Conservation (phyloP, 2,797 vertebrate species). For the Pipistrellus pipistrellus region DNA sequence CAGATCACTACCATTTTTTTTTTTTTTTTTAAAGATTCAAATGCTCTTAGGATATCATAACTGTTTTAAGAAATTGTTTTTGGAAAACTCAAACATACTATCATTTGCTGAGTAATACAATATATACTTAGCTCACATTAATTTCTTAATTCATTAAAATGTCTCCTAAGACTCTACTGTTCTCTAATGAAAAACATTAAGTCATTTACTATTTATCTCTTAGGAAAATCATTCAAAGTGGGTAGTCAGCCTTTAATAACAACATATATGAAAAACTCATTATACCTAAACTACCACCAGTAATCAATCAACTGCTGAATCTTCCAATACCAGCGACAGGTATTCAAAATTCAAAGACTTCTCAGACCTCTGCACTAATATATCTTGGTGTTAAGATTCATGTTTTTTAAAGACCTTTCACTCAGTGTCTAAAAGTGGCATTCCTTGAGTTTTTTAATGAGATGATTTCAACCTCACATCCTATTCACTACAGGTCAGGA, state of each 20-base stretch:
- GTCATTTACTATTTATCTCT: neutral
- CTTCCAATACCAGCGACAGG: conserved; percentile 48
- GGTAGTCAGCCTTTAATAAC: conserved; percentile 21
- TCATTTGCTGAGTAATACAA: neutral
- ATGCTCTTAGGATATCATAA: neutral
- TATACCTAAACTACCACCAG: neutral
- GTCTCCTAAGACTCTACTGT: neutral
- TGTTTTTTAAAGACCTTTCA: neutral
- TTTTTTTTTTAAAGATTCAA: conserved; percentile 31
- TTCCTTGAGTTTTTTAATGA: neutral
- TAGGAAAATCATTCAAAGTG: conserved; percentile 21
- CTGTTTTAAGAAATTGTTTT: conserved; percentile 49
- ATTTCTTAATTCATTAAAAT: neutral
- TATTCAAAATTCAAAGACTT: conserved; percentile 33
- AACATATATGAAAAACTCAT: neutral
- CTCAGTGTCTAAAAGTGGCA: neutral
- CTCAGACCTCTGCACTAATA: neutral
- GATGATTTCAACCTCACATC: neutral
- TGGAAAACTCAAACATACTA: conserved; percentile 12
- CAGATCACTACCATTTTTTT: neutral
- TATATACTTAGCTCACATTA: neutral
- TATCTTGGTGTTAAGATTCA: neutral
- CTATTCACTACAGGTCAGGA: neutral
- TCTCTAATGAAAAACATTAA: neutral
- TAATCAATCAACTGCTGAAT: neutral